Base-by-base conservation (phyloP, 2,113 vertebrate species). In the Ceyx cyanopectus region DNA sequence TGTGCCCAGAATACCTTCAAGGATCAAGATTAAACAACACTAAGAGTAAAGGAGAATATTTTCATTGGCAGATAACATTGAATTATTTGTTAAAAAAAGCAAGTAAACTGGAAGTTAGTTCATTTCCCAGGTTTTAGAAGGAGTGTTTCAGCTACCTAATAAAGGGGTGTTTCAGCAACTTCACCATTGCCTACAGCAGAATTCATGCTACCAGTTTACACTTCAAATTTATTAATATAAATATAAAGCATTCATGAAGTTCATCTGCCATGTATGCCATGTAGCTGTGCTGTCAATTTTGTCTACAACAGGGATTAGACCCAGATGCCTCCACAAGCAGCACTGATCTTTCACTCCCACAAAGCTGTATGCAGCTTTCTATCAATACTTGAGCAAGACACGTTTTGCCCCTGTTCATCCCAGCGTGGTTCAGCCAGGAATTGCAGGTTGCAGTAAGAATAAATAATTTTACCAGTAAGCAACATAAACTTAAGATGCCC, bases 371-470 rank as follows among this genome's bases (percentile, higher is more conserved):
- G 46, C 56, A 74, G 78, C 43, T 93, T 93, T 58, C 92, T 96
- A 95, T 95, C 92, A 95, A 91, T 73, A 96, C 78, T 66, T 6
- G 2, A 72, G 32, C n/a, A 79, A 86, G 62, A 37, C 74, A 21
- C 11, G 5, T 85, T 95, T 81, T 85, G 79, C 62, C 41, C 37
- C 56, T 79, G 54, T 91, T 94, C 92, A 94, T 95, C 81, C 70
- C 78, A 80, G 70, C 5, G 3, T 40, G 63, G 60, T 82, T 87
- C 74, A 82, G 60, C n/a, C 46, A 85, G 46, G 75, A 91, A 81
- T 53, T 85, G 75, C 63, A 87, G 63, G 75, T 91, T 96, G 94
- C 60, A 45, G 43, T 73, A 89, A 79, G 92, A 94, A 85, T 91
- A 43, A 87, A 9, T 80, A 89, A 87, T 92, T 95, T 91, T 37